Base-by-base conservation (phyloP, 1,140 invertebrate species). In the Nasonia longicornis region DNA sequence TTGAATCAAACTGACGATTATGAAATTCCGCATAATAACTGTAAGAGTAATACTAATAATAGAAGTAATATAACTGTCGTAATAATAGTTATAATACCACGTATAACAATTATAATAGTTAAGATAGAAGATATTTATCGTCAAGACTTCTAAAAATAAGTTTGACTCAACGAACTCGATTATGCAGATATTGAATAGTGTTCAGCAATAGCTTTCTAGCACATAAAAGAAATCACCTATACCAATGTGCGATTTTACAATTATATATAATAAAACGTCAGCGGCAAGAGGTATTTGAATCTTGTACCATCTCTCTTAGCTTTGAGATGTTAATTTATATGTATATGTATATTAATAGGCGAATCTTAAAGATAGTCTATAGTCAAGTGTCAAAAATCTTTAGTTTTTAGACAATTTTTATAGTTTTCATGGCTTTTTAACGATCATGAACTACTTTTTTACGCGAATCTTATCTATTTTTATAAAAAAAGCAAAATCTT, bases 231-330 rank as follows among this genome's bases (percentile, higher is more conserved):
- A 63, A 71, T 71, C 7, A 66, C 10, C 22, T 71, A 35, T 42
- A 45, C 45, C 63, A 35, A 69, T 72, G 20, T 77, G 31, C 29
- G 22, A 71, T 64, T 73, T 81, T 71, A 20, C 69, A 78, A 66
- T 66, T 73, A 71, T 66, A 67, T 10, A 70, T 26, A 69, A 38
- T 2, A 52, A 78, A 67, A 16, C 29, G 6, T 66, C n/a, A 79
- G 63, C 48, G 72, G 29, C 45, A 79, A 82, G 31, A 75, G 22
- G 22, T 82, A 75, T 82, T 67, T 20, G 16, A 69, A 22, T 82
- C 76, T 82, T 82, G 81, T 82, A 79, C 81, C 77, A 82, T 79
- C 42, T 74, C 77, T 82, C 77, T 79, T 82, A 66, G 45, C 14
- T 78, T 74, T 74, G 63, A 78, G 75, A 78, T 82, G 70, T 78